A percentile compares a stretch with the other conserved stretches of the same genome.
These are phyloP conservation scores for Phocides pigmalion DNA, from an alignment of 1,140 invertebrate genomes.

Conservation along the genomic window DNA sequence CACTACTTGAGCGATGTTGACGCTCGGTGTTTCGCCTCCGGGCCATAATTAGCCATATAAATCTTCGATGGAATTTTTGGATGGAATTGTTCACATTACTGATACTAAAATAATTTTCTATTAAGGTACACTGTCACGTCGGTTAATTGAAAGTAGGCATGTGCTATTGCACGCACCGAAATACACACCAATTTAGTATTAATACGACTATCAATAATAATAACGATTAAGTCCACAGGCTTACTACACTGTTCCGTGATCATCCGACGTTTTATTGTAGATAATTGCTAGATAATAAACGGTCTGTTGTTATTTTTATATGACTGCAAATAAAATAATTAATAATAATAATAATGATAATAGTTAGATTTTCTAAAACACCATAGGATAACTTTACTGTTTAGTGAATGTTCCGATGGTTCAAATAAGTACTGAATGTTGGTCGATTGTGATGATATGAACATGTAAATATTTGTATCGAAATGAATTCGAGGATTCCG, in stretches of 20 bases:
- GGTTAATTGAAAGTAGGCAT: slow-evolving; percentile 72
- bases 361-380: slow-evolving; percentile 80
- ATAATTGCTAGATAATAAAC: slow-evolving; percentile 78
- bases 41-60: slow-evolving; percentile 35
- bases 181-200: slow-evolving; percentile 79
- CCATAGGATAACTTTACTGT: slow-evolving; percentile 66
- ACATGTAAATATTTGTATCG: slow-evolving; percentile 54
- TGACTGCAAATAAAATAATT: slow-evolving; percentile 65
- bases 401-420: slow-evolving; percentile 50
- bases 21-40: slow-evolving; percentile 39
- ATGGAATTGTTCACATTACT: slow-evolving; percentile 74
- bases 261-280: slow-evolving; percentile 76
- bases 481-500: slow-evolving; percentile 39
- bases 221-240: slow-evolving; percentile 72
- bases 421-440: slow-evolving; percentile 47
- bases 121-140: slow-evolving; percentile 59
- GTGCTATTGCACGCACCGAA: slow-evolving; percentile 82
- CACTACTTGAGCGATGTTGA: slow-evolving; percentile 35
- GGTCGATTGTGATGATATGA: slow-evolving; percentile 43
- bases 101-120: slow-evolving; percentile 63
- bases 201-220: slow-evolving; percentile 63
- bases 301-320: slow-evolving; percentile 83
- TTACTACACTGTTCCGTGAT: slow-evolving; percentile 72
- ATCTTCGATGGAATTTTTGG: slow-evolving; percentile 70
- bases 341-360: slow-evolving; percentile 54